Percentiles rank a stretch among this genome's conserved stretches.
Conservation (phyloP, 1,140 invertebrate species). For the Caenorhabditis inopinata region DNA sequence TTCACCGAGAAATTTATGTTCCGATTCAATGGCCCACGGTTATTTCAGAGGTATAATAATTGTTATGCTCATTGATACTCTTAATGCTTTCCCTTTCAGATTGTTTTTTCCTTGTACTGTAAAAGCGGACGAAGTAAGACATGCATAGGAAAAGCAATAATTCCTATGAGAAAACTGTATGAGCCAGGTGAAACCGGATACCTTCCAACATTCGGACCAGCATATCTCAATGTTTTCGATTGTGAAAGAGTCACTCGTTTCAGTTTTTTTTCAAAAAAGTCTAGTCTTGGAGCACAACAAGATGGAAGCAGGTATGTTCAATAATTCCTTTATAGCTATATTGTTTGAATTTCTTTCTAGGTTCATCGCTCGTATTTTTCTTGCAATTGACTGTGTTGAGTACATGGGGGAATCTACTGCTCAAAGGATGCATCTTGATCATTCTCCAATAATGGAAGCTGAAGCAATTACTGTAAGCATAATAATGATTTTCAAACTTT, state of each 20-base stretch:
- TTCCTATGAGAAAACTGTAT: slow-evolving; percentile 47
- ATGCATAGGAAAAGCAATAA: slow-evolving; percentile 45
- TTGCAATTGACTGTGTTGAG: slow-evolving; percentile 50
- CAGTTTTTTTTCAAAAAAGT: slow-evolving; percentile 32
- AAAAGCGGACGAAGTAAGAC: neutral
- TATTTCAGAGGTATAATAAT: slow-evolving; percentile 50
- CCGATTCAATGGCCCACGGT: slow-evolving; percentile 55
- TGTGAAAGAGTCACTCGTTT: slow-evolving; percentile 39
- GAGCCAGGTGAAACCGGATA: slow-evolving; percentile 53
- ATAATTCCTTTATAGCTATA: neutral
- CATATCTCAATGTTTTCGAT: slow-evolving; percentile 56
- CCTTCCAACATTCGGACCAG: slow-evolving; percentile 55
- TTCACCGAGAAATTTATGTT: slow-evolving; percentile 54
- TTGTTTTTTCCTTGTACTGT: neutral
- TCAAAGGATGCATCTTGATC: neutral
- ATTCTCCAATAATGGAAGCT: neutral
- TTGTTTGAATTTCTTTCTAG: slow-evolving; percentile 22
- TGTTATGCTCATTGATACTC: too few relatives aligned
- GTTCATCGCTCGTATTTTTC: slow-evolving; percentile 49
- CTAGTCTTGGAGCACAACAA: slow-evolving; percentile 32
- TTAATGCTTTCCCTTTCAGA: too few relatives aligned
- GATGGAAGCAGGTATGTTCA: slow-evolving; percentile 37
- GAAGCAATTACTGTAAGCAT: neutral
- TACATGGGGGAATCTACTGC: slow-evolving; percentile 28
- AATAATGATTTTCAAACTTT: neutral